Base-by-base conservation (phyloP, 2,113 vertebrate species). In the Datnioides undecimradiatus region DNA sequence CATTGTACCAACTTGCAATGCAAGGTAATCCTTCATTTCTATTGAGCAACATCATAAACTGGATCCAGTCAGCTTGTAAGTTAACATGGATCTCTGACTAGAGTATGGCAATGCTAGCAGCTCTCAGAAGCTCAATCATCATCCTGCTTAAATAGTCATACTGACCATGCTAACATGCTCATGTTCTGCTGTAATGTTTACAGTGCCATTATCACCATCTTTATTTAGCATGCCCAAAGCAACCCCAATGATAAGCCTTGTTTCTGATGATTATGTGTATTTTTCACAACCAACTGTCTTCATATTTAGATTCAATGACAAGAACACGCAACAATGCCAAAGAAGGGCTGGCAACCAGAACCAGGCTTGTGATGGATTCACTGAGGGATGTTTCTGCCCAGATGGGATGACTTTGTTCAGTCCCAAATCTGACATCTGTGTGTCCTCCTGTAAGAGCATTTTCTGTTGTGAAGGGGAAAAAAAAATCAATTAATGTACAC, bases 371-470 rank as follows among this genome's bases (percentile, higher is more conserved):
- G 14, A 43, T 83, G 0, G 0, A 8, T 21, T 73, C 51, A 87
- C 70, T 0, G 97, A 98, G 85, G 97, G 97, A 75, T 98, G 97
- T 85, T 97, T 94, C 94, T 98, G 97, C 40, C 96, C 94, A 0
- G 73, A 88, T 3, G 93, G 88, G 72, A 83, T 0, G 31, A 86
- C 10, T 0, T 85, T 93, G 0, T 78, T 95, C 75, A 93, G 63
- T 69, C 1, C 76, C 33, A 64, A 29, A 2, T 69, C 55, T 5
- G 81, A 75, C 40, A 63, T 40, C 43, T 97, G 96, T 79, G 94
- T 96, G 57, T 11, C 80, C 17, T 76, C 89, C n/a, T 96, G 95
- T 79, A 85, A 92, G 88, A 74, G 23, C 5, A 8, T 38, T 41
- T 64, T 74, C 3, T 69, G 0, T 17, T 41, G 12, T 41, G 0